phyloP scores from a whole-genome alignment of 2,888 invertebrate species.

The Nemoura dubitans region DNA sequence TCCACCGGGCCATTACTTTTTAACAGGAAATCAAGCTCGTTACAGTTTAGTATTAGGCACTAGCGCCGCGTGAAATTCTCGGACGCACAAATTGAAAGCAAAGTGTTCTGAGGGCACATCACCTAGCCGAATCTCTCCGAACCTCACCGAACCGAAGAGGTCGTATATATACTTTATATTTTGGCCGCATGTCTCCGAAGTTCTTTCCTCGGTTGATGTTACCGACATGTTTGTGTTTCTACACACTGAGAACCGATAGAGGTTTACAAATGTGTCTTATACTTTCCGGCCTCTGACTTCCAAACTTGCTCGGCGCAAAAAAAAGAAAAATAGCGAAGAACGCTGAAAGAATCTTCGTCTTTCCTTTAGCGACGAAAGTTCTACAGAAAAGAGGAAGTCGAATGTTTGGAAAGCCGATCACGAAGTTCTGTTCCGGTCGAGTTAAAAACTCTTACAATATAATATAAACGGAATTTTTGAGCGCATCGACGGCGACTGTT shows the following conservation, averaged over 20 bases:
- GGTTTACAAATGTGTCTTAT: slow-evolving; percentile 41
- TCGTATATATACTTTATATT: not conserved
- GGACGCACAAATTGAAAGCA: not conserved
- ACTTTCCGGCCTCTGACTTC: slow-evolving; percentile 38
- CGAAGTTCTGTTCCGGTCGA: slow-evolving; percentile 37
- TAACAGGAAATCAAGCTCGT: no score
- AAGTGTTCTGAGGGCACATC: not conserved
- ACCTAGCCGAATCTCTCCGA: not conserved
- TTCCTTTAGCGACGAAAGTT: slow-evolving; percentile 35
- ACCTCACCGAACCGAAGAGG: not conserved
- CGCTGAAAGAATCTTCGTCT: slow-evolving; percentile 24
- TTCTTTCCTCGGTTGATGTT: slow-evolving; percentile 35
- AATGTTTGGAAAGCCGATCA: slow-evolving; percentile 41
- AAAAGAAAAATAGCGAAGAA: slow-evolving; percentile 18
- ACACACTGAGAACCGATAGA: slow-evolving; percentile 28
- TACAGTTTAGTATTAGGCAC: no score
- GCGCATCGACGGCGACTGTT: not conserved
- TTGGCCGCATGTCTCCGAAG: slow-evolving; percentile 26
- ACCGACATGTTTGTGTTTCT: slow-evolving; percentile 38
- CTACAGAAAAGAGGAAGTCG: slow-evolving; percentile 30
- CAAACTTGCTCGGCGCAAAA: not conserved
- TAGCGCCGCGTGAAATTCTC: no score
- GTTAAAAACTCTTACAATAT: slow-evolving; percentile 34
- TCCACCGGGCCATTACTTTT: no score
- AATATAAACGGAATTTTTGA: slow-evolving; percentile 8